Percentiles rank a stretch among this genome's conserved stretches.
These are phyloP conservation scores for Timandra comae DNA, from an alignment of 2,888 invertebrate genomes.

Conservation along the genomic window DNA sequence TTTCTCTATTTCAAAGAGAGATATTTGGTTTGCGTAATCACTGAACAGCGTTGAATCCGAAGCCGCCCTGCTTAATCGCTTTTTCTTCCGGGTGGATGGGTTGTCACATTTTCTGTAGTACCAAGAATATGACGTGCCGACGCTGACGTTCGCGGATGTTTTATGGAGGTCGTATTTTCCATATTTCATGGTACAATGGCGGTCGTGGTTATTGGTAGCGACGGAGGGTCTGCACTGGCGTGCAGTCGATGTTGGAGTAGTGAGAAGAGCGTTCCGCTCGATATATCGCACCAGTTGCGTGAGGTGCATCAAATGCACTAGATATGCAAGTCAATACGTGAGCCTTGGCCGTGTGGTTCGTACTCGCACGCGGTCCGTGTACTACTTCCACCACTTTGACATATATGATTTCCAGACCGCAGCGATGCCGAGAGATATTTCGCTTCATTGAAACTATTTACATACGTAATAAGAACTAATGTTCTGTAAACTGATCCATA, in stretches of 20 bases:
- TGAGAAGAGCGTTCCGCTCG: slow-evolving; percentile 58
- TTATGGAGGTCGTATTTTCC: slow-evolving; percentile 73
- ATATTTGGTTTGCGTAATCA: slow-evolving; percentile 69
- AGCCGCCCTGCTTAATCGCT: slow-evolving; percentile 50
- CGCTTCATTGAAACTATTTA: slow-evolving; percentile 22
- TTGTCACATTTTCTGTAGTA: slow-evolving; percentile 67
- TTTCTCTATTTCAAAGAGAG: slow-evolving; percentile 60
- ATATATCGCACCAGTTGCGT: slow-evolving; percentile 39
- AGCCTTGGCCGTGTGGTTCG: slow-evolving; percentile 42
- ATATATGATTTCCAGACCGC: slow-evolving; percentile 66
- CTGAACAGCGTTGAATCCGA: slow-evolving; percentile 73
- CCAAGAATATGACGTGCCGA: slow-evolving; percentile 72
- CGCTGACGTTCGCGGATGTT: slow-evolving; percentile 62
- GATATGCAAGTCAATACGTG: slow-evolving; percentile 33
- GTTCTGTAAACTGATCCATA: slow-evolving; percentile 36
- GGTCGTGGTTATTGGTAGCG: slow-evolving; percentile 46
- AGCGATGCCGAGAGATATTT: slow-evolving; percentile 56
- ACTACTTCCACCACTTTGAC: slow-evolving; percentile 51
- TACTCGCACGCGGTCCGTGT: slow-evolving; percentile 40
- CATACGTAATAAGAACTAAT: slow-evolving; percentile 40
- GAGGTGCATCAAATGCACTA: slow-evolving; percentile 46
- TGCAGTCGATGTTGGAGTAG: slow-evolving; percentile 48
- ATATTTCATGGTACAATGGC: slow-evolving; percentile 65
- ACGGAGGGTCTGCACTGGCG: slow-evolving; percentile 47
- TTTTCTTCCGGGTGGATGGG: slow-evolving; percentile 47